Conservation (phyloP, 2,113 vertebrate genomes). For the Tretioscincus oriximinensis region DNA sequence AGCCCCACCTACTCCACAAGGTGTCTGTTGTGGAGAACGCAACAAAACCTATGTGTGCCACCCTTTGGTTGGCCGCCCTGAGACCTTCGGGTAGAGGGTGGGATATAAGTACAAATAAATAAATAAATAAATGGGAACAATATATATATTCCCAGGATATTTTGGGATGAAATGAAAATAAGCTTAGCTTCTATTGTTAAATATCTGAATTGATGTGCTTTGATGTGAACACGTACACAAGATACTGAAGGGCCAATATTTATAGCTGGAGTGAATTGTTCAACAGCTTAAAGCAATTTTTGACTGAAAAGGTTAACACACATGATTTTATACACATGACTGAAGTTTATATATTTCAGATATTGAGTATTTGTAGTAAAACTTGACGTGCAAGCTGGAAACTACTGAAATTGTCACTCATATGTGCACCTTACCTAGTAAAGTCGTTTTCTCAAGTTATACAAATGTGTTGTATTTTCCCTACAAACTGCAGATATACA, state of each 20-base stretch:
- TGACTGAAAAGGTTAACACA: not conserved
- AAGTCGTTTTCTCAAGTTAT: not conserved
- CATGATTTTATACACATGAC: not conserved
- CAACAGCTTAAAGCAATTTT: not conserved
- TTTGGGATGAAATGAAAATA: not conserved
- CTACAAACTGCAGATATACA: not conserved
- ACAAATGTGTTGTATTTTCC: not conserved
- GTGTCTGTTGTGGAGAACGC: no score
- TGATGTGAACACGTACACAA: not conserved
- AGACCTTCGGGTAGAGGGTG: no score
- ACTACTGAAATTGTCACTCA: not conserved
- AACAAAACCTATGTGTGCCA: no score
- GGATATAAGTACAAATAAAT: no score
- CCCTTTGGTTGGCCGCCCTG: no score
- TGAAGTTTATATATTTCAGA: not conserved
- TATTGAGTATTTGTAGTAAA: not conserved
- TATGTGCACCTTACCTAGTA: constrained; percentile 14
- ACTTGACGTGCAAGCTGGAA: not conserved
- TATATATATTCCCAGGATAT: not conserved
- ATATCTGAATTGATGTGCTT: not conserved
- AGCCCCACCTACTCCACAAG: no score
- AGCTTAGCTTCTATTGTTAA: not conserved
- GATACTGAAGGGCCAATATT: not conserved
- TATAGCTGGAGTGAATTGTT: not conserved
- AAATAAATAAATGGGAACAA: not conserved